Conservation (phyloP, 2,888 invertebrate genomes). For the Adelognathus sp. region DNA sequence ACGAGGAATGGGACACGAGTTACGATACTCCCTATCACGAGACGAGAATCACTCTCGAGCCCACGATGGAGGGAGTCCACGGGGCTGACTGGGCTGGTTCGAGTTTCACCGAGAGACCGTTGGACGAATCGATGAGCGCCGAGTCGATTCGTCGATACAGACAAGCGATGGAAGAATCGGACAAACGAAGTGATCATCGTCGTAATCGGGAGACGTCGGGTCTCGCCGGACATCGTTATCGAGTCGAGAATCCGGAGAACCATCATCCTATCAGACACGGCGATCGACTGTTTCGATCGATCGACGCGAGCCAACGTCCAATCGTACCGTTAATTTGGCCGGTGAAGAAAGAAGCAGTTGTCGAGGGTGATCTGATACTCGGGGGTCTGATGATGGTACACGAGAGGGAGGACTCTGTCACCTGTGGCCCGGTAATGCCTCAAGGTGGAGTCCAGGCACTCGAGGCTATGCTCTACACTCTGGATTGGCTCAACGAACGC, state of each 20-base stretch:
- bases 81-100: not conserved
- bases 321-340: constrained; percentile 85
- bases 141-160: constrained; percentile 11
- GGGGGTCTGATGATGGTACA: constrained; percentile 98
- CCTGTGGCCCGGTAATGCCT: constrained; percentile 96
- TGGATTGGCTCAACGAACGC: constrained; percentile 90
- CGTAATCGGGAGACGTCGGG: not conserved
- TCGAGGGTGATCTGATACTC: constrained; percentile 93
- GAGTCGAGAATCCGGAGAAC: constrained; percentile 69
- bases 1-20: constrained; percentile 34
- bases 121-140: not conserved
- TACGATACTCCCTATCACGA: constrained; percentile 24
- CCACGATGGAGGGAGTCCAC: not conserved
- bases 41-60: not conserved
- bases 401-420: constrained; percentile 92
- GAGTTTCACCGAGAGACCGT: not conserved
- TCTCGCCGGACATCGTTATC: constrained; percentile 45
- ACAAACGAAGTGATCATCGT: not conserved
- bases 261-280: constrained; percentile 75
- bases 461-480: constrained; percentile 95
- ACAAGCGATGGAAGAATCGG: constrained; percentile 11
- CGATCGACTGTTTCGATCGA: constrained; percentile 70
- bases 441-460: constrained; percentile 95
- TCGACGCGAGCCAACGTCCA: constrained; percentile 59
- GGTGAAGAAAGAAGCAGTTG: constrained; percentile 91